Evolutionary conservation across 2,888 invertebrate species (phyloP), one percentile per base, ranked within the genome.

Genomic region (Priocnemis perturbator): DNA sequence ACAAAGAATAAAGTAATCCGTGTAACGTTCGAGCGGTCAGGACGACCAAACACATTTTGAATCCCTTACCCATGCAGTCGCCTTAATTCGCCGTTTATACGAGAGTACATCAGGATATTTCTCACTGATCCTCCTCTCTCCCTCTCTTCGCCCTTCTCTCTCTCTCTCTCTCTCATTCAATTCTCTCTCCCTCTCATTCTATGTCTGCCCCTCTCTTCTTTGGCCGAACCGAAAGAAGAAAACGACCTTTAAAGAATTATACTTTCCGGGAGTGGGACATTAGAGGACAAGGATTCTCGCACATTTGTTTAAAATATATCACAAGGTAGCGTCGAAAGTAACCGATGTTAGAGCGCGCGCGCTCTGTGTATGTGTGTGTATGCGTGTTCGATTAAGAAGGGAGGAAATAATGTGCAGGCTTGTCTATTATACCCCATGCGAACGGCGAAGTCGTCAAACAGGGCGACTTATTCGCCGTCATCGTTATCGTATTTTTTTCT

Each of bases 281-380:
- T 56, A 71, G 66, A 60, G 66, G 50, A 55, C 47, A 71, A 57
- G 45, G 21, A 53, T 53, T 23, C 9, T 52, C n/a, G 17, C 56
- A 59, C 59, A 65, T 61, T 59, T 21, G 30, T 9, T 19, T 64
- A 21, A 59, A 70, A 69, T 67, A 73, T 80, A 82, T 83, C 79
- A 78, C 81, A 81, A 79, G 68, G 67, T 76, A 75, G 69, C 74
- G 73, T 81, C 68, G 69, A 73, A 72, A 67, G 60, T 71, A 64
- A 57, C 60, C 68, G 62, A 60, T 55, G 74, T 76, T 60, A n/a
- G 45, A 57, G 65, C 64, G 5, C 11, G 37, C 11, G 37, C 37
- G 37, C 37, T 37, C 1, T 37, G 26, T 7, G 26, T 7, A 7
- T 26, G 26, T 7, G 26, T 4, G 26, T 26, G 26, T 11, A 11